A percentile compares a stretch with the other conserved stretches of the same genome.
Conservation (phyloP, 2,888 invertebrate genomes). For the Cerastoderma edule region DNA sequence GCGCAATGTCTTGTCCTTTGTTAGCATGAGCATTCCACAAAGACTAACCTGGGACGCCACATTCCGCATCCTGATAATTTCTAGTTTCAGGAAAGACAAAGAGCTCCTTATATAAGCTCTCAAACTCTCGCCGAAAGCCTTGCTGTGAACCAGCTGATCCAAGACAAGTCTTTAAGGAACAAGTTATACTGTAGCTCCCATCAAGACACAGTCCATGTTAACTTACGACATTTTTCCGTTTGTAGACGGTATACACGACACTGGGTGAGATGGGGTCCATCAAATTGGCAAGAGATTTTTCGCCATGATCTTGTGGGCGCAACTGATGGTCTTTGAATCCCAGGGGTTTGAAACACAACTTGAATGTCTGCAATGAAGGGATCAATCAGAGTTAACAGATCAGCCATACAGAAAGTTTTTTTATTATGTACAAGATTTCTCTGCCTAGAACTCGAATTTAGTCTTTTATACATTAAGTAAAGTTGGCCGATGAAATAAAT, state of each 20-base stretch:
- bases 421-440: background rate
- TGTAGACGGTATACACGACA: background rate
- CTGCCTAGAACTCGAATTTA: background rate
- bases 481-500: background rate
- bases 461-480: background rate
- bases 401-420: background rate
- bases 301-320: slow-evolving; percentile 71
- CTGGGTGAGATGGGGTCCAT: background rate
- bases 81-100: too few relatives aligned
- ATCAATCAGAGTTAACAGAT: background rate
- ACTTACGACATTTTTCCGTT: slow-evolving; percentile 4
- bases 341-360: slow-evolving; percentile 67
- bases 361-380: slow-evolving; percentile 63
- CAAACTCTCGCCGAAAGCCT: too few relatives aligned
- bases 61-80: too few relatives aligned
- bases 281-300: slow-evolving; percentile 48
- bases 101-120: too few relatives aligned
- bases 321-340: slow-evolving; percentile 74
- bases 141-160: too few relatives aligned
- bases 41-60: too few relatives aligned
- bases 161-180: too few relatives aligned
- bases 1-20: too few relatives aligned
- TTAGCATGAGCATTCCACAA: too few relatives aligned
- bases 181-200: too few relatives aligned
- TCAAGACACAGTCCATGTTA: too few relatives aligned